Conservation (phyloP, 2,113 vertebrate species). For the Myotis lucifugus region DNA sequence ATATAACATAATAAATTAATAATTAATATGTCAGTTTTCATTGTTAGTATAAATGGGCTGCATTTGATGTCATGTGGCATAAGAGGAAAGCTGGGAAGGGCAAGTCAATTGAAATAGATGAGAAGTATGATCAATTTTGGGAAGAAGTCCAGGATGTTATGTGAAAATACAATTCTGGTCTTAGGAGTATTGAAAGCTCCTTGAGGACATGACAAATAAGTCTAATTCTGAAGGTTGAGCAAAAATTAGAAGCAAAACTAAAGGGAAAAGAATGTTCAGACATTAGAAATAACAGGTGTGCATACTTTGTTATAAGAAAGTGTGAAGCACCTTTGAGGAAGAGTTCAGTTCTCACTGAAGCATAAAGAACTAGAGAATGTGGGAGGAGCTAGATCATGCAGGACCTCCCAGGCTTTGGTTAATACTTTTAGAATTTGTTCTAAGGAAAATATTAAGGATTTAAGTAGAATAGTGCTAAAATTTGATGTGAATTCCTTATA, state of each 20-base stretch:
- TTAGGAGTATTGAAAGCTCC: not conserved
- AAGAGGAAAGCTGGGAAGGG: not conserved
- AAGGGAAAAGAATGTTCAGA: not conserved
- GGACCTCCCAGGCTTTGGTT: not conserved
- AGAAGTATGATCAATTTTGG: not conserved
- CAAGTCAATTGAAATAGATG: not conserved
- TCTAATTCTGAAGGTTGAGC: not conserved
- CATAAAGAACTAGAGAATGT: not conserved
- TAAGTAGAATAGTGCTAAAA: not conserved
- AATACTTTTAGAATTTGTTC: not conserved
- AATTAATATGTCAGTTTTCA: not conserved
- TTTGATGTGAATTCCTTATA: not conserved
- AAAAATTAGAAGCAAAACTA: not conserved
- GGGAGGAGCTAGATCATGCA: not conserved
- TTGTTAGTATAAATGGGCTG: not conserved
- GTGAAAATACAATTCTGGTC: not conserved
- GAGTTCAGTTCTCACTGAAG: not conserved
- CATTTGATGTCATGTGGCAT: not conserved
- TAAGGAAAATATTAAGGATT: not conserved
- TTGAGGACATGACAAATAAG: not conserved
- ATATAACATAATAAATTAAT: not conserved
- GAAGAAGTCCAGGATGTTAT: not conserved
- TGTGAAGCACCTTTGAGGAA: not conserved
- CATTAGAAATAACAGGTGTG: not conserved
- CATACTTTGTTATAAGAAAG: not conserved